These are phyloP conservation scores for Mythimna albipuncta DNA, from an alignment of 2,888 invertebrate species.

Conservation along the genomic window DNA sequence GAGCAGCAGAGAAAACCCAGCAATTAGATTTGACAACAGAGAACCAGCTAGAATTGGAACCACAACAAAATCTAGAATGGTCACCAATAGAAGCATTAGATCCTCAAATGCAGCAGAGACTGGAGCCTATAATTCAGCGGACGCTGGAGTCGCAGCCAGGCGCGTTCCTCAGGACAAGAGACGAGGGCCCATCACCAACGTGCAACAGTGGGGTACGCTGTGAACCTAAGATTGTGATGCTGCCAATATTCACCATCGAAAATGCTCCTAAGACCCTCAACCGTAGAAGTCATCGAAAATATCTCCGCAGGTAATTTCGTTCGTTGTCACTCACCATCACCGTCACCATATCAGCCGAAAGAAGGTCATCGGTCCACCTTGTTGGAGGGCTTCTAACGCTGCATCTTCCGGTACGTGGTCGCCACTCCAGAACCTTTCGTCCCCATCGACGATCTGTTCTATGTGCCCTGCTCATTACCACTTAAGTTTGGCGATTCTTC, in stretches of 20 bases:
- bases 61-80: background rate
- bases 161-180: background rate
- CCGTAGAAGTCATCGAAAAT: background rate
- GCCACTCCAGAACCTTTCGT: too few species aligned
- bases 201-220: background rate
- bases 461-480: too few species aligned
- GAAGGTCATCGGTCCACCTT: too few species aligned
- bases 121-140: background rate
- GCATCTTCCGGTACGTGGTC: too few species aligned
- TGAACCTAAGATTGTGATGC: slow-evolving; percentile 3
- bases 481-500: too few species aligned
- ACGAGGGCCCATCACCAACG: background rate
- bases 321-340: too few species aligned
- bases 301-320: background rate
- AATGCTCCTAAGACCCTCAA: background rate
- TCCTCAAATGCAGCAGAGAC: background rate
- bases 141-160: background rate
- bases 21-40: background rate
- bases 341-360: too few species aligned
- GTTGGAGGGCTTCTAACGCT: too few species aligned
- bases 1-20: background rate
- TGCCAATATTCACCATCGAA: slow-evolving; percentile 16
- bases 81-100: background rate
- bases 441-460: too few species aligned
- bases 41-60: background rate